Conservation (phyloP, 2,113 vertebrate species). For the Pollimyrus isidori region DNA sequence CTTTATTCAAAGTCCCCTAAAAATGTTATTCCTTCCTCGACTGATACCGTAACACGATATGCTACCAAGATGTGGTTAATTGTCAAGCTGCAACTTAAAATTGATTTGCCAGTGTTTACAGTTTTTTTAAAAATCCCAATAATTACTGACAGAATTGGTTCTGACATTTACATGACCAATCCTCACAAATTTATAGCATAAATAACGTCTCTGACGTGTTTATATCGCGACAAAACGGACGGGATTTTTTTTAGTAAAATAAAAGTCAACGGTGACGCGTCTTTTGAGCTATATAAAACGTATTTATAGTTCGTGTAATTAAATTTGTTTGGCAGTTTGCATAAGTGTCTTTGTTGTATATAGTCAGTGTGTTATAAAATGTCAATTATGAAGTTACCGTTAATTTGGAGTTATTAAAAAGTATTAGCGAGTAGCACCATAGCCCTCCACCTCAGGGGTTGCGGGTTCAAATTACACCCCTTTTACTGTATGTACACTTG, state of each 20-base stretch:
- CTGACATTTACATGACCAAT: background rate
- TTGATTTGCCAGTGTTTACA: background rate
- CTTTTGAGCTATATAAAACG: background rate
- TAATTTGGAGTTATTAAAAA: too few species aligned
- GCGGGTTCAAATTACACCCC: background rate
- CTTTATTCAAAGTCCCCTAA: background rate
- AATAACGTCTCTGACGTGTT: background rate
- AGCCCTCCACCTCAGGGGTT: background rate
- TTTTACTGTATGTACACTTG: background rate
- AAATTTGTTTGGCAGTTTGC: background rate
- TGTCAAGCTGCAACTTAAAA: background rate
- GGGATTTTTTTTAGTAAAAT: background rate
- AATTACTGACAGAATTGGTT: background rate
- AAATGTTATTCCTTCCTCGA: background rate
- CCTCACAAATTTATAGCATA: background rate
- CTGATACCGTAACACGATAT: background rate
- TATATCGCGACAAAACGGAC: background rate
- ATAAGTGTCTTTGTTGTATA: background rate
- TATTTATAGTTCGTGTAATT: background rate
- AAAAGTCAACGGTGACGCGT: background rate
- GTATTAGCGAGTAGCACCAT: too few species aligned
- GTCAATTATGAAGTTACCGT: too few species aligned
- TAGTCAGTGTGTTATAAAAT: background rate
- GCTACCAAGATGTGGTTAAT: background rate
- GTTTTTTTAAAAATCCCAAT: background rate